Conservation (phyloP, 2,888 invertebrate genomes). For the Drosophila merina region DNA sequence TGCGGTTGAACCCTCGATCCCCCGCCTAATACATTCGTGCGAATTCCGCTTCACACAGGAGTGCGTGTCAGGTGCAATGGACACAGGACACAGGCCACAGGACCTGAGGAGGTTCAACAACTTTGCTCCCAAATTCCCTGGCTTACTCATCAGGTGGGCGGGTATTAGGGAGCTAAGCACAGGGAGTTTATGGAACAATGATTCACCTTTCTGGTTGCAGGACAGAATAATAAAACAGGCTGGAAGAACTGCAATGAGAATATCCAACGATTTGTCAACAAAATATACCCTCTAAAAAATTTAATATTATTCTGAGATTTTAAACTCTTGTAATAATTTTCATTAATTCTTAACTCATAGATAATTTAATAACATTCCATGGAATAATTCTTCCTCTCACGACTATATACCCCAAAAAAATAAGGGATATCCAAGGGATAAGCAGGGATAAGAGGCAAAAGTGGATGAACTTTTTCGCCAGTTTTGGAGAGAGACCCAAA, state of each 20-base stretch:
- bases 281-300: background rate
- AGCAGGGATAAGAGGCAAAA: constrained; percentile 7
- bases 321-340: background rate
- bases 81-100: constrained; percentile 14
- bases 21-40: constrained; percentile 1
- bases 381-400: background rate
- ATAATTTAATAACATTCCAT: background rate
- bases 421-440: constrained; percentile 12
- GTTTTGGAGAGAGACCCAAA: constrained; percentile 18
- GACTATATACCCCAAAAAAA: background rate
- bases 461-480: constrained; percentile 33
- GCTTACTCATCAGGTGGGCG: constrained; percentile 56
- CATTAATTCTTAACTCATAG: background rate
- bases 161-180: background rate
- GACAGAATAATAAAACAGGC: constrained; percentile 28
- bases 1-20: constrained; percentile 22
- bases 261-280: no score
- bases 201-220: constrained; percentile 18
- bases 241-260: constrained; percentile 9
- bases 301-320: background rate
- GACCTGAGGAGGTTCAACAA: constrained; percentile 20
- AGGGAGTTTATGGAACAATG: constrained; percentile 10
- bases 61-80: constrained; percentile 57
- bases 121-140: constrained; percentile 35
- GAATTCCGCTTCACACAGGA: constrained; percentile 9